Evolutionary conservation across 2,797 vertebrate species (phyloP).

Genomic region (Todus mexicanus): DNA sequence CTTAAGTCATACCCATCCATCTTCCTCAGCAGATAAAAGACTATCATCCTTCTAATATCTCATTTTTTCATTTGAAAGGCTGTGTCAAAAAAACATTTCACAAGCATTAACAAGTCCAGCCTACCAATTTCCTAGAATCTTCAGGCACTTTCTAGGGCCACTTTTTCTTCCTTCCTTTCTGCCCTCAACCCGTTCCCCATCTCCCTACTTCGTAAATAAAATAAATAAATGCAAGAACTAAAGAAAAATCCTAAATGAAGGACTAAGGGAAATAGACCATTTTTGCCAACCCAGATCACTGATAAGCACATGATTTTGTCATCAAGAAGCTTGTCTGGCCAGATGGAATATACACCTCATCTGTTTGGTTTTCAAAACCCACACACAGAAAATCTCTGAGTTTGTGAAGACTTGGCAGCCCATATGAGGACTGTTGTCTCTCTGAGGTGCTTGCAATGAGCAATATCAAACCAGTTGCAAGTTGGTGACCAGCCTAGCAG

Average conservation of each 20-base stretch:
- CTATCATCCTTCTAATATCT: constrained; percentile 64
- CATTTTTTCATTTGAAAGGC: constrained; percentile 62
- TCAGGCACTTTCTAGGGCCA: neutral
- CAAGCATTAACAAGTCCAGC: constrained; percentile 56
- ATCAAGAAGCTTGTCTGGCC: neutral
- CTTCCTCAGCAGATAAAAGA: constrained; percentile 65
- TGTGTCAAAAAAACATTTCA: constrained; percentile 62
- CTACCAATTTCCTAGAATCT: constrained; percentile 20
- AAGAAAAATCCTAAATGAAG: neutral
- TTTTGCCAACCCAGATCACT: neutral
- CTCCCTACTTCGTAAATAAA: neutral
- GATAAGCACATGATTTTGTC: neutral
- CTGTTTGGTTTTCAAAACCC: neutral
- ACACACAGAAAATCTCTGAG: neutral
- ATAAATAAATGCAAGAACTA: neutral
- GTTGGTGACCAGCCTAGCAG: neutral
- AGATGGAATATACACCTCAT: neutral
- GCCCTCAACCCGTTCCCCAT: neutral
- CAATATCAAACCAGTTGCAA: neutral
- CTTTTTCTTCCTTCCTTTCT: neutral
- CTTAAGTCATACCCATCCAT: constrained; percentile 70
- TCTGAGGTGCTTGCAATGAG: neutral
- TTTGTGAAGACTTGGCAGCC: neutral
- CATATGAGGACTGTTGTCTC: neutral
- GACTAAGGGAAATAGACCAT: neutral